A percentile compares a stretch with the other conserved stretches of the same genome.
phyloP scores from a whole-genome alignment of 2,113 vertebrate species.

The Notechis scutatus region DNA sequence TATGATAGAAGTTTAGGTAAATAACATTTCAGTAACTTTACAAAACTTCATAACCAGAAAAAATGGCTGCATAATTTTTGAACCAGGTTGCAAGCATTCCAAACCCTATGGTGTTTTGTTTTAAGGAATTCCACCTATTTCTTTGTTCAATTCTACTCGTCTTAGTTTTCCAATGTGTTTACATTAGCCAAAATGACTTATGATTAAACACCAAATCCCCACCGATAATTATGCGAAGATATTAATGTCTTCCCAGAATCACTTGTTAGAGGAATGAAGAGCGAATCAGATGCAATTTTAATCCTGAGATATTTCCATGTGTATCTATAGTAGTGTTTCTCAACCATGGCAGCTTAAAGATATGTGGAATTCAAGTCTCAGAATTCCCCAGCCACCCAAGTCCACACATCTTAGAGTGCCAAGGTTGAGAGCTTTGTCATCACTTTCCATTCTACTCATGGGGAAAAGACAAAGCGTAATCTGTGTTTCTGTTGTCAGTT shows the following conservation, averaged over 20 bases:
- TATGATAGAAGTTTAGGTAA: background rate
- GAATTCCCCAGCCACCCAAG: background rate
- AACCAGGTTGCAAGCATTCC: background rate
- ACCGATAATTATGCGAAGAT: background rate
- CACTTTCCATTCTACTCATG: background rate
- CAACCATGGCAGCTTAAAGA: background rate
- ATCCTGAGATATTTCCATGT: background rate
- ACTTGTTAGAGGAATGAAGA: background rate
- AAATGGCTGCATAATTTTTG: background rate
- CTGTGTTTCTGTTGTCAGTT: background rate
- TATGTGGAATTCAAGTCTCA: background rate
- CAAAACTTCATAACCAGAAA: background rate
- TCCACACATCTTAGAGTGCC: background rate
- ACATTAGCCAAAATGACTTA: background rate
- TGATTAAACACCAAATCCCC: background rate
- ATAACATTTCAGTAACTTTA: background rate
- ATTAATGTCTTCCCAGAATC: background rate
- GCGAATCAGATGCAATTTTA: background rate
- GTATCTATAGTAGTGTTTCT: background rate
- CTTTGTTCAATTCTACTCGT: background rate
- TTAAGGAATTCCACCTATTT: background rate
- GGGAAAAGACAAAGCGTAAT: background rate
- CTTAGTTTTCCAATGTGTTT: background rate
- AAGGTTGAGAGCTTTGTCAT: background rate
- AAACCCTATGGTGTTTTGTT: background rate